Percentiles rank a stretch among this genome's conserved stretches.
Conservation (phyloP, 2,113 vertebrate species). For the Butorides virescens region DNA sequence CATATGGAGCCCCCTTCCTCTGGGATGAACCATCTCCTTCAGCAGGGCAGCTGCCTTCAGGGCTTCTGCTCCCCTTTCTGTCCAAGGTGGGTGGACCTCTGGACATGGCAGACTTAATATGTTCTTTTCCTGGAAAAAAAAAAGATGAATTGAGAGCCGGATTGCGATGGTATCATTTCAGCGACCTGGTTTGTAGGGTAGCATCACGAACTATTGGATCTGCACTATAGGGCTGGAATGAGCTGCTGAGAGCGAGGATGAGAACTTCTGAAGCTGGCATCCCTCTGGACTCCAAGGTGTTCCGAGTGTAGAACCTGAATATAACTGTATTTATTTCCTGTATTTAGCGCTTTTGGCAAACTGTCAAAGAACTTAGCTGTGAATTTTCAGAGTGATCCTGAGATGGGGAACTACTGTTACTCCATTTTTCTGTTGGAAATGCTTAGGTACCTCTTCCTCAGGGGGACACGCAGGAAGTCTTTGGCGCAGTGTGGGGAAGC, state of each 20-base stretch:
- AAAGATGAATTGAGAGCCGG: background rate
- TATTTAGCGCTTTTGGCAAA: background rate
- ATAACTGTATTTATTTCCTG: background rate
- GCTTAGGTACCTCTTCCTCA: background rate
- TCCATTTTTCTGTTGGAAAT: background rate
- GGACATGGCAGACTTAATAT: background rate
- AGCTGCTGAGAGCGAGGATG: background rate
- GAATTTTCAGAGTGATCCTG: background rate
- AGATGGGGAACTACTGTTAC: background rate
- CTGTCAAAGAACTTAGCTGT: background rate
- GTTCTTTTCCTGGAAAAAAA: background rate
- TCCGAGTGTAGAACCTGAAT: background rate
- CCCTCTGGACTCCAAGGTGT: background rate
- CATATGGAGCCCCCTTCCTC: background rate
- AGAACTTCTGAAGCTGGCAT: background rate
- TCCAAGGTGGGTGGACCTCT: background rate
- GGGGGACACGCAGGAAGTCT: background rate
- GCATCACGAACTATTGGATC: background rate
- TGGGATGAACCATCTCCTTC: rapidly evolving
- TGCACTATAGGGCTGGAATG: background rate
- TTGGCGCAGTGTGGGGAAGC: background rate
- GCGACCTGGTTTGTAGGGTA: background rate
- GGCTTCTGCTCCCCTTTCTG: background rate
- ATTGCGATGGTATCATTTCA: background rate
- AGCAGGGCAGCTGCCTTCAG: background rate